Percentiles rank a stretch among this genome's conserved stretches.
These are phyloP conservation scores for Pegoplata infirma DNA, from an alignment of 2,888 invertebrate genomes.

Conservation along the genomic window DNA sequence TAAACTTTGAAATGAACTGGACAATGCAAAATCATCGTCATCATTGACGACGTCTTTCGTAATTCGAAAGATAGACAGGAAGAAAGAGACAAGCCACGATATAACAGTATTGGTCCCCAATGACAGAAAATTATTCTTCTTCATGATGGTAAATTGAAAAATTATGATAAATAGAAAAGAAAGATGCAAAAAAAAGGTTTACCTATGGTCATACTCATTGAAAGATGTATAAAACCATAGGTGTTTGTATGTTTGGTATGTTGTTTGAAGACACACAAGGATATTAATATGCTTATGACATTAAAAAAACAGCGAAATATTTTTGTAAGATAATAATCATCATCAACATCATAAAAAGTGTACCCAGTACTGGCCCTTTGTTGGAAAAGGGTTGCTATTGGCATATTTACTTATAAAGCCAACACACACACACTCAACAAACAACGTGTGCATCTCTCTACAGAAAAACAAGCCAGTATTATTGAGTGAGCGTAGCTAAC, in stretches of 20 bases:
- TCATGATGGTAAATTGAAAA: conserved; percentile 75
- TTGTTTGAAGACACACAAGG: conserved; percentile 43
- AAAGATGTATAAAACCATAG: conserved; percentile 15
- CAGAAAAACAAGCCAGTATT: conserved; percentile 13
- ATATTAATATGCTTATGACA: conserved; percentile 64
- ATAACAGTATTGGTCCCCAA: conserved; percentile 32
- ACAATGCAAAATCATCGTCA: conserved; percentile 70
- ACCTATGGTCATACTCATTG: conserved; percentile 45
- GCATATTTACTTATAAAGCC: conserved; percentile 1
- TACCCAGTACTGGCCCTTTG: neutral
- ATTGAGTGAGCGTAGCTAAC: conserved; percentile 53
- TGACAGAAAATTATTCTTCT: conserved; percentile 16
- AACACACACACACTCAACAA: conserved; percentile 9
- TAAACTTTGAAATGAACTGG: conserved; percentile 65
- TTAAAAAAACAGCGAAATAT: conserved; percentile 34
- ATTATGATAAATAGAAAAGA: conserved; percentile 76
- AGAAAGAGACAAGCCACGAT: neutral
- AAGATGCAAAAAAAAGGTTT: conserved; percentile 28
- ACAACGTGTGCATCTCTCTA: neutral
- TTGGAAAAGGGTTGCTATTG: conserved; percentile 42
- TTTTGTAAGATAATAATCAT: conserved; percentile 43
- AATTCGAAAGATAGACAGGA: neutral
- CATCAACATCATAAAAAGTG: neutral
- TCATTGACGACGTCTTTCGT: neutral
- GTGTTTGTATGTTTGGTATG: conserved; percentile 13